Percentiles rank a stretch among this genome's conserved stretches.
Conservation (phyloP, 2,797 vertebrate genomes). For the Acanthurus leucopareius region DNA sequence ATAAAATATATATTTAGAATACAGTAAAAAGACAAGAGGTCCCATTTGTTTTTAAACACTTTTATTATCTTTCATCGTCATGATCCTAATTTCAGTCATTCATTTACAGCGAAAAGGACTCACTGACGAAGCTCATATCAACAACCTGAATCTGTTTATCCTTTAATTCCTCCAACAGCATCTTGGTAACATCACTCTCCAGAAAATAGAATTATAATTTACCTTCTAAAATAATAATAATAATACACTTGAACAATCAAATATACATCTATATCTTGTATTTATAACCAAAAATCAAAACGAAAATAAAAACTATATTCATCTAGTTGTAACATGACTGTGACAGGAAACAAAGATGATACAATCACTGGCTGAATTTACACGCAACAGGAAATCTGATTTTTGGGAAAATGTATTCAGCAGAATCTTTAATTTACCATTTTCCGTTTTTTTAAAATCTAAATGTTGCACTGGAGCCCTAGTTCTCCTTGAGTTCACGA, state of each 20-base stretch:
- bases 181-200: slow-evolving; percentile 46
- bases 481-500: background rate
- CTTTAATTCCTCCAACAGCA: slow-evolving; percentile 33
- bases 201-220: slow-evolving; percentile 81
- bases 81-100: slow-evolving; percentile 53
- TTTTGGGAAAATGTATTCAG: background rate
- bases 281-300: slow-evolving; percentile 44
- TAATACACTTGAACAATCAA: slow-evolving; percentile 65
- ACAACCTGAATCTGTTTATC: slow-evolving; percentile 5
- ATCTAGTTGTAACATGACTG: slow-evolving; percentile 43
- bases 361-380: slow-evolving; percentile 54
- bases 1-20: background rate
- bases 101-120: slow-evolving; percentile 57
- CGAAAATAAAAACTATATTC: slow-evolving; percentile 47
- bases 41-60: slow-evolving; percentile 21
- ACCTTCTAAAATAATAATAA: slow-evolving; percentile 72
- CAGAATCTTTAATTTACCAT: background rate
- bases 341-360: slow-evolving; percentile 41
- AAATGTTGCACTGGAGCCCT: background rate
- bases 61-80: slow-evolving; percentile 58
- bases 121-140: background rate
- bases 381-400: slow-evolving; percentile 32
- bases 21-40: background rate
- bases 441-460: background rate
- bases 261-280: slow-evolving; percentile 72